Evolutionary conservation across 2,888 invertebrate species (phyloP).

Genomic region (Hirtodrosophila duncani): DNA sequence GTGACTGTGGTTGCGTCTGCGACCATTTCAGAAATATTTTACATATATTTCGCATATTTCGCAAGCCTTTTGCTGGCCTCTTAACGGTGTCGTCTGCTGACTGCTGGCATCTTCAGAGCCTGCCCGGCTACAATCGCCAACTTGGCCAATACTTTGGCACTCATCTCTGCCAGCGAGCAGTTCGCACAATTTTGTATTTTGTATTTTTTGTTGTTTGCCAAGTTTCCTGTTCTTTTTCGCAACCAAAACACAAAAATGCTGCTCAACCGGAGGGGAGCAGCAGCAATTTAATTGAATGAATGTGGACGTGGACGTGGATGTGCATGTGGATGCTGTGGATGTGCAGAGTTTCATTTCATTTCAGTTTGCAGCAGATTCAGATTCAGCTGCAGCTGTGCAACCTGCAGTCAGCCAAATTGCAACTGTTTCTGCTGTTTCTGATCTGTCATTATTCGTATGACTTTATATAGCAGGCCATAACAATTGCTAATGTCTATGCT

Average conservation of each 20-base stretch:
- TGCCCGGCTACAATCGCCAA: constrained; percentile 65
- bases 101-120: constrained; percentile 35
- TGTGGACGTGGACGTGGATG: constrained; percentile 13
- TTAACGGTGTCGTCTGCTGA: constrained; percentile 26
- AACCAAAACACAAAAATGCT: constrained; percentile 60
- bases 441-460: no score
- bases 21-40: constrained; percentile 65
- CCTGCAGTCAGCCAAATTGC: constrained; percentile 14
- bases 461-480: no score
- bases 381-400: constrained; percentile 53
- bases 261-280: constrained; percentile 47
- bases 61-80: constrained; percentile 38
- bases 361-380: constrained; percentile 41
- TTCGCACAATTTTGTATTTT: constrained; percentile 47
- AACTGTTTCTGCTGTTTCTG: no score
- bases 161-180: constrained; percentile 51
- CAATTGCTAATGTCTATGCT: no score
- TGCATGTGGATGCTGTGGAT: constrained; percentile 58
- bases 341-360: constrained; percentile 47
- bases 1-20: constrained; percentile 47
- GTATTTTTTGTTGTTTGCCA: constrained; percentile 27
- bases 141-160: constrained; percentile 45
- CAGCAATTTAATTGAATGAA: constrained; percentile 5
- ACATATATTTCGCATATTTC: constrained; percentile 69
- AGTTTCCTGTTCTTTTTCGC: constrained; percentile 72